These are phyloP conservation scores for Epinotia demarniana DNA, from an alignment of 2,888 invertebrate species.

Conservation along the genomic window DNA sequence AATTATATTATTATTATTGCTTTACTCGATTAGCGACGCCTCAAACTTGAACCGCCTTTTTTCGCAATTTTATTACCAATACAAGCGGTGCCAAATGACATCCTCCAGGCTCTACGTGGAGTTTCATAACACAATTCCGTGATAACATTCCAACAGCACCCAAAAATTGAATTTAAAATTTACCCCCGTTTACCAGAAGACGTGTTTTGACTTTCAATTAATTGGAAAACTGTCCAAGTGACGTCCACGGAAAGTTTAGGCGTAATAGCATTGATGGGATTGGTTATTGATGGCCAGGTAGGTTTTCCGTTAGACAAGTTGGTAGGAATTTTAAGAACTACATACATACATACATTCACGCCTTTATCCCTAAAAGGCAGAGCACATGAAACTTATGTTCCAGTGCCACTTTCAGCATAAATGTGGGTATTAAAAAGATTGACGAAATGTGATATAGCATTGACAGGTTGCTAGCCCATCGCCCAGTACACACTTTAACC, in stretches of 20 bases:
- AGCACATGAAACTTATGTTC: no score
- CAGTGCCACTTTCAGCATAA: no score
- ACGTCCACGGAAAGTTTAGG: constrained; percentile 9
- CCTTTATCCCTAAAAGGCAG: no score
- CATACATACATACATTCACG: no score
- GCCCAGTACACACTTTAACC: no score
- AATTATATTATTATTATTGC: no score
- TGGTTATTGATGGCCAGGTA: constrained; percentile 2
- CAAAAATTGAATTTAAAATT: constrained; percentile 44
- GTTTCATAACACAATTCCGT: constrained; percentile 10
- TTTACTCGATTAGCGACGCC: no score
- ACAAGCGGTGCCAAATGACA: neutral
- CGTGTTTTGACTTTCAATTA: constrained; percentile 61
- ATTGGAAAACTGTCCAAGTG: constrained; percentile 57
- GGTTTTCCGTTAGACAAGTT: neutral
- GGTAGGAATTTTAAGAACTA: no score
- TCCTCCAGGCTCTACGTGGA: neutral
- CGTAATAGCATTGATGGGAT: neutral
- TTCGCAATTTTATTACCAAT: neutral
- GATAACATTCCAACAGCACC: constrained; percentile 26
- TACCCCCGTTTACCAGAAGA: constrained; percentile 50
- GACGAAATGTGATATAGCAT: no score
- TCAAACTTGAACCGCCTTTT: no score
- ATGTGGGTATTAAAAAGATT: no score
- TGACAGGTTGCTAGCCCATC: no score